A percentile compares a stretch with the other conserved stretches of the same genome.
Conservation (phyloP, 1,140 invertebrate species). For the Macrocentrus cingulum region DNA sequence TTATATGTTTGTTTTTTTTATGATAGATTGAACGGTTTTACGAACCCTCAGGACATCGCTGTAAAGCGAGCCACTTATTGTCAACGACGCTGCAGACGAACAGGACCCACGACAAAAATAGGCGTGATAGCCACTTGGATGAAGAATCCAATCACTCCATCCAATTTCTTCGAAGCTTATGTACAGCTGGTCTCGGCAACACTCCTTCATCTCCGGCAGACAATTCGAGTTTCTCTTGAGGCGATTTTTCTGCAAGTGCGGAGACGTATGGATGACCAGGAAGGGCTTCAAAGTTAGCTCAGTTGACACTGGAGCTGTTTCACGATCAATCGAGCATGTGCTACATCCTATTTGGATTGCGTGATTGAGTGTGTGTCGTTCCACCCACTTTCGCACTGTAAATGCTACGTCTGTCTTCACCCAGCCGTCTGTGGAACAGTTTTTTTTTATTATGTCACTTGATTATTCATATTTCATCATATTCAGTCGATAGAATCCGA, state of each 20-base stretch:
- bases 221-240: conserved; percentile 71
- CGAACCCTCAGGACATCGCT: conserved; percentile 72
- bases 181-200: conserved; percentile 79
- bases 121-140: conserved; percentile 77
- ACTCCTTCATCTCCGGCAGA: conserved; percentile 69
- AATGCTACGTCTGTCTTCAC: conserved; percentile 75
- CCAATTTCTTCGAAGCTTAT: conserved; percentile 82
- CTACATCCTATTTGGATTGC: conserved; percentile 75
- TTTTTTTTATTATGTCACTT: not conserved
- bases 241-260: conserved; percentile 58
- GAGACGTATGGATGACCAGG: conserved; percentile 70
- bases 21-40: too few species aligned
- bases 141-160: conserved; percentile 86
- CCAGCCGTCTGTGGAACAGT: conserved; percentile 71
- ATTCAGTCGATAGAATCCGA: too few species aligned
- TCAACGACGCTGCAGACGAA: conserved; percentile 67
- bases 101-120: conserved; percentile 84
- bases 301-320: conserved; percentile 64
- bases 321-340: conserved; percentile 70
- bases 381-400: conserved; percentile 73
- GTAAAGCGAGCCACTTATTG: conserved; percentile 67
- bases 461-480: too few species aligned
- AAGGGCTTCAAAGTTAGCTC: conserved; percentile 70
- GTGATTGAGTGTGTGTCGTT: conserved; percentile 65
- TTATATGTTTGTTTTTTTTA: too few species aligned